Evolutionary conservation across 2,113 vertebrate genomes (phyloP).

Genomic region (Vireo altiloquus): DNA sequence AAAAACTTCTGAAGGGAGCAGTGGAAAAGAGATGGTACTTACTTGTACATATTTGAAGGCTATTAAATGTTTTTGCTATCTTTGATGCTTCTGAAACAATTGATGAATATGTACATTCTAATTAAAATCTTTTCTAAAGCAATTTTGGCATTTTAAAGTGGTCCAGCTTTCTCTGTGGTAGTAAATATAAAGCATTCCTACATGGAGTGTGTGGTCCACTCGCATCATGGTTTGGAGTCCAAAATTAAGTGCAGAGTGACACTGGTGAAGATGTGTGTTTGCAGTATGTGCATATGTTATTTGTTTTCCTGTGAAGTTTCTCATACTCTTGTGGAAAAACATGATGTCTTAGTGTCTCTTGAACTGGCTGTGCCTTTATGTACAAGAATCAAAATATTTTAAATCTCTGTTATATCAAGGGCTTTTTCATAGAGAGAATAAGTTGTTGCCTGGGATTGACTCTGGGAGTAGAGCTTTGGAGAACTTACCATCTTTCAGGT

Average conservation of each 20-base stretch:
- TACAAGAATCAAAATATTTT: background rate
- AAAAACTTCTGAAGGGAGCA: background rate
- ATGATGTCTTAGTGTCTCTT: background rate
- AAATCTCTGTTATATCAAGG: background rate
- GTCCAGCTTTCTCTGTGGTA: background rate
- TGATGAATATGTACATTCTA: background rate
- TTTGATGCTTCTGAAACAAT: background rate
- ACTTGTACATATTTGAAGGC: background rate
- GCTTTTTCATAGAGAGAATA: constrained; percentile 31
- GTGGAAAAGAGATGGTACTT: background rate
- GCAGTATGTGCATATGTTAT: constrained; percentile 7
- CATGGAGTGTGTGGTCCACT: constrained; percentile 29
- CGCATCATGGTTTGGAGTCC: background rate
- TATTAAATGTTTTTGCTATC: background rate
- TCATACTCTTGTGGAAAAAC: constrained; percentile 7
- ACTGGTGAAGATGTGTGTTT: constrained; percentile 26
- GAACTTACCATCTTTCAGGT: background rate
- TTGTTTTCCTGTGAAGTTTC: constrained; percentile 36
- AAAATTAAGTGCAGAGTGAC: constrained; percentile 50
- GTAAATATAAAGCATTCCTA: background rate
- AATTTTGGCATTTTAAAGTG: background rate
- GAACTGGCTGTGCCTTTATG: background rate
- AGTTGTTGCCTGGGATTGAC: constrained; percentile 22
- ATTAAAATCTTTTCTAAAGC: background rate
- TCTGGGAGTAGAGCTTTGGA: constrained; percentile 41